These are phyloP conservation scores for Hetaerina americana DNA, from an alignment of 1,140 invertebrate genomes.

Conservation along the genomic window DNA sequence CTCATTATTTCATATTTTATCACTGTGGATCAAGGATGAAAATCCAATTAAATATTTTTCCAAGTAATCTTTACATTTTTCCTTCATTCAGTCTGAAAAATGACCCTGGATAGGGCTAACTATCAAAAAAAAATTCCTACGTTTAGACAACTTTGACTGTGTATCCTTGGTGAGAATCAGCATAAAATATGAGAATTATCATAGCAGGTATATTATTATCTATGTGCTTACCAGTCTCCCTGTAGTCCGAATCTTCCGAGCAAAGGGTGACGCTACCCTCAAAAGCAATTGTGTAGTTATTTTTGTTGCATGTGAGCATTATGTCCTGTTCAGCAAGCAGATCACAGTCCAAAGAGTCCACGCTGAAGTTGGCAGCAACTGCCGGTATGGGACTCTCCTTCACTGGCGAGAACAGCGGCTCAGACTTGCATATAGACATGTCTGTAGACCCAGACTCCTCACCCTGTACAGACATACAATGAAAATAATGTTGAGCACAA, in stretches of 20 bases:
- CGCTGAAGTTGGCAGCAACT: conserved; percentile 59
- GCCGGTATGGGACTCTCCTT: conserved; percentile 59
- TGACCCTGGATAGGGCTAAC: too few relatives aligned
- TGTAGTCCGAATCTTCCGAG: conserved; percentile 68
- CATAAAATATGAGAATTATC: too few relatives aligned
- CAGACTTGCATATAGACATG: conserved; percentile 80
- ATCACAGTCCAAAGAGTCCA: conserved; percentile 81
- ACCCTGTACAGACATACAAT: too few relatives aligned
- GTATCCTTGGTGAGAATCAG: too few relatives aligned
- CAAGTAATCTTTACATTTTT: too few relatives aligned
- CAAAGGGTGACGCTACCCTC: conserved; percentile 76
- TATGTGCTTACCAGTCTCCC: conserved; percentile 39
- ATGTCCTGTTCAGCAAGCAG: conserved; percentile 59
- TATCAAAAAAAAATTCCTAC: too few relatives aligned
- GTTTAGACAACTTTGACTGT: too few relatives aligned
- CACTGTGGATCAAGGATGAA: too few relatives aligned
- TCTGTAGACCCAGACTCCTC: conserved; percentile 60
- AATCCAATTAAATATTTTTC: too few relatives aligned
- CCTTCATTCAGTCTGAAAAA: background rate
- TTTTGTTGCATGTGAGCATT: conserved; percentile 74
- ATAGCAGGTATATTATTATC: background rate
- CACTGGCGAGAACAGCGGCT: conserved; percentile 79
- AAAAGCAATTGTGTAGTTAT: conserved; percentile 89
- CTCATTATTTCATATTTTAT: too few relatives aligned
- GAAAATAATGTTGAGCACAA: too few relatives aligned